Percentiles rank a stretch among this genome's conserved stretches.
These are phyloP conservation scores for Barbus barbus DNA, from an alignment of 2,113 vertebrate species.

Conservation along the genomic window DNA sequence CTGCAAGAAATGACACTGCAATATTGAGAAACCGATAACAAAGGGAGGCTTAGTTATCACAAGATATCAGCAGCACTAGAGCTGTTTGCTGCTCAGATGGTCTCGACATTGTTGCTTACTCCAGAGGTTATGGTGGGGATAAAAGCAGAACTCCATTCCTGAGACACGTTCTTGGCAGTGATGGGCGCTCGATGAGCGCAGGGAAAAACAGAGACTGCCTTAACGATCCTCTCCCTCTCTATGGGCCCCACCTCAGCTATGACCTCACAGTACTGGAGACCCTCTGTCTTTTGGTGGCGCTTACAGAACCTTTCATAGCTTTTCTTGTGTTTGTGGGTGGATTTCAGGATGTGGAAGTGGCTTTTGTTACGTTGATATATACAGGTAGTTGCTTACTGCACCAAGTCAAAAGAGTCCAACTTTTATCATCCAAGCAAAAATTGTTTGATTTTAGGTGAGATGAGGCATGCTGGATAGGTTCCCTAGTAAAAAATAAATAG, in stretches of 20 bases:
- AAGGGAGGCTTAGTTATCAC: neutral
- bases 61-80: constrained; percentile 8
- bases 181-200: neutral
- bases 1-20: neutral
- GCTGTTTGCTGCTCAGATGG: neutral
- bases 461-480: too few relatives aligned
- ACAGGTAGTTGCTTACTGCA: too few relatives aligned
- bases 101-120: neutral
- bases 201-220: constrained; percentile 27
- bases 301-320: neutral
- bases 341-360: neutral
- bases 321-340: neutral
- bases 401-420: neutral
- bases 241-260: constrained; percentile 38
- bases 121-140: neutral
- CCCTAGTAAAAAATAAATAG: too few relatives aligned
- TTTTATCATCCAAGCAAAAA: neutral
- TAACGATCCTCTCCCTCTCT: constrained; percentile 14
- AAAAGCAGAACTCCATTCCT: constrained; percentile 28
- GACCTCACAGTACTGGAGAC: constrained; percentile 32
- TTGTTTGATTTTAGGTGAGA: too few relatives aligned
- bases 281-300: neutral
- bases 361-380: neutral
- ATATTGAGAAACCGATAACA: constrained; percentile 2
- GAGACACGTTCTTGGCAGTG: constrained; percentile 25